phyloP scores from a whole-genome alignment of 1,140 invertebrate species.

The Drosophila obscura region DNA sequence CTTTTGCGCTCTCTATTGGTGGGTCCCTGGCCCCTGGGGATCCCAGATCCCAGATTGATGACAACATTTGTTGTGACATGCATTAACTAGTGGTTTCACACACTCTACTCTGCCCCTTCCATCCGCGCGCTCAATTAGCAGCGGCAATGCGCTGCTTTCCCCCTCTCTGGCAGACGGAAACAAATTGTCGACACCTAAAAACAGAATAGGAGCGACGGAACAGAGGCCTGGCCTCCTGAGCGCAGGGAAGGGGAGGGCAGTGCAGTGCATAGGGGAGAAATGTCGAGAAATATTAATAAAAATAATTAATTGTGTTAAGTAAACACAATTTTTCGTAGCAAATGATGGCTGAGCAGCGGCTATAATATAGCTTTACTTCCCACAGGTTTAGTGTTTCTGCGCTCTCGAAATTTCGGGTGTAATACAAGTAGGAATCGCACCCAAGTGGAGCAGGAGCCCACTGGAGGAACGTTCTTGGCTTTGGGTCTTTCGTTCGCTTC shows the following conservation, averaged over 20 bases:
- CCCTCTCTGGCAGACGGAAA: conserved; percentile 36
- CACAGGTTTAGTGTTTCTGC: conserved; percentile 74
- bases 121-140: conserved; percentile 50
- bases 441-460: background rate
- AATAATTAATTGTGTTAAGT: conserved; percentile 78
- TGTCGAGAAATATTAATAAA: conserved; percentile 63
- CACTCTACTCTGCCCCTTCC: conserved; percentile 16
- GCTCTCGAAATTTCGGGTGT: conserved; percentile 51
- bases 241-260: background rate
- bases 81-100: conserved; percentile 79
- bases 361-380: conserved; percentile 80
- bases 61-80: conserved; percentile 78
- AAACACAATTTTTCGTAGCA: conserved; percentile 41
- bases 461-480: conserved; percentile 18
- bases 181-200: conserved; percentile 69
- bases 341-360: conserved; percentile 23
- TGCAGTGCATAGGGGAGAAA: conserved; percentile 15
- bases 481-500: background rate
- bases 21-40: conserved; percentile 4
- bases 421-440: conserved; percentile 52
- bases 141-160: background rate
- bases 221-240: background rate
- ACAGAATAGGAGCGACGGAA: conserved; percentile 2
- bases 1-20: background rate
- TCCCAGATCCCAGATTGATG: conserved; percentile 55